Evolutionary conservation across 2,888 invertebrate genomes (phyloP), one percentile per base, ranked within the genome.

Genomic region (Chaitophorus viminalis): DNA sequence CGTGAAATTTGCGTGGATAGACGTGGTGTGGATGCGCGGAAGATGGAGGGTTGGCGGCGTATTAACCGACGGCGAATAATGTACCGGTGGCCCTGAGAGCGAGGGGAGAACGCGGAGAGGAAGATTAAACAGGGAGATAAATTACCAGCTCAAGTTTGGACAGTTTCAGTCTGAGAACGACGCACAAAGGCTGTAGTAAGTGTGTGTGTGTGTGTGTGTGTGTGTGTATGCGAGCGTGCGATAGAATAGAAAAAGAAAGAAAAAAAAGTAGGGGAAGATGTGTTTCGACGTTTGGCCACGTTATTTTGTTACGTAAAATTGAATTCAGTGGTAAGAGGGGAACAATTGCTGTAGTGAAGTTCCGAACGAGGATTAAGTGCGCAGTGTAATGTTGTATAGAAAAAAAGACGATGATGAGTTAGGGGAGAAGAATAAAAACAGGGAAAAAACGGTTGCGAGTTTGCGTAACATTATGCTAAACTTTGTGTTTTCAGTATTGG

Each of bases 401-500:
- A 46, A 46, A 70, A 70, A 31, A 17, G 2, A 31, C 9, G 31
- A 17, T 17, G 70, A 70, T 3, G 70, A 17, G 4, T 46, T 46
- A 46, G 46, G 11, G 46, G 70, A 14, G 60, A 25, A 25, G 6
- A 9, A 52, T 11, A 52, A 52, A 54, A 54, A 25, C 3, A 1
- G 8, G 60, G 21, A 60, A 60, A 60, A 60, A 60, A 60, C 29
- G 70, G 65, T 79, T 39, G n/a, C 36, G 29, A 68, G 65, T 65
- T 65, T n/a, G 0, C 21, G 25, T 6, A 25, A 52, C 8, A 31
- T 5, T 31, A 14, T 70, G 18, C 31, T 14, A 29, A 11, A 70
- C 18, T 83, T 83, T 75, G 11, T 75, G 17, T 75, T 60, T 83
- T 25, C 89, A 90, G 90, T 90, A 75, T 76, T 89, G 75, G 89